phyloP scores from a whole-genome alignment of 2,888 invertebrate genomes.

The Heliconius hortense region DNA sequence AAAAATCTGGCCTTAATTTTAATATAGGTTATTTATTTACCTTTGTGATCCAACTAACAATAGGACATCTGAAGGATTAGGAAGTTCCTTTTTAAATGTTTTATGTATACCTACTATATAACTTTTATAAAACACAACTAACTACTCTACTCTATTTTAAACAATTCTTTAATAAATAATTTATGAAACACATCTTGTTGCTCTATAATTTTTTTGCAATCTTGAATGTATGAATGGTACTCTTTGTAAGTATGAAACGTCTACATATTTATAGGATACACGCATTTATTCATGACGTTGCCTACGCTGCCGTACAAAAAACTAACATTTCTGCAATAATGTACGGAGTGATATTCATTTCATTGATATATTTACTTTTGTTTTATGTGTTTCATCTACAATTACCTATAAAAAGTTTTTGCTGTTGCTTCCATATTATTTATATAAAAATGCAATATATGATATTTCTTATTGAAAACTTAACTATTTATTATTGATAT shows the following conservation, averaged over 20 bases:
- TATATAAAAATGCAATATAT: neutral
- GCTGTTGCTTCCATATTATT: neutral
- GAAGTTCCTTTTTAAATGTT: neutral
- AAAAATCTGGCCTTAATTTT: no score
- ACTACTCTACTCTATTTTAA: constrained; percentile 1
- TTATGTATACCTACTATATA: neutral
- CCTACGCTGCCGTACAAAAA: constrained; percentile 19
- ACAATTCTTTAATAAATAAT: constrained; percentile 30
- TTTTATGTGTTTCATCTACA: neutral
- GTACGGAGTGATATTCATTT: constrained; percentile 19
- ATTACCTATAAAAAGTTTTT: neutral
- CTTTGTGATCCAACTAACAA: no score
- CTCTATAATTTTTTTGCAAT: constrained; percentile 7
- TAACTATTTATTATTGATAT: neutral
- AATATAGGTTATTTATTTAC: neutral
- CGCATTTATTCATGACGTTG: constrained; percentile 28
- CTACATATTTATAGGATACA: constrained; percentile 29
- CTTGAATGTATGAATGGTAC: constrained; percentile 20
- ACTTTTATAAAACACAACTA: neutral
- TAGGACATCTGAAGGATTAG: no score
- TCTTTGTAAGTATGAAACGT: constrained; percentile 6
- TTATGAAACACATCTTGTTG: constrained; percentile 18
- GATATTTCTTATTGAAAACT: neutral
- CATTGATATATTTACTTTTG: constrained; percentile 23
- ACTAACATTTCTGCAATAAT: constrained; percentile 20